Percentiles rank a stretch among this genome's conserved stretches.
Evolutionary conservation across 2,113 vertebrate genomes (phyloP).

Genomic region (Phyllostomus hastatus): DNA sequence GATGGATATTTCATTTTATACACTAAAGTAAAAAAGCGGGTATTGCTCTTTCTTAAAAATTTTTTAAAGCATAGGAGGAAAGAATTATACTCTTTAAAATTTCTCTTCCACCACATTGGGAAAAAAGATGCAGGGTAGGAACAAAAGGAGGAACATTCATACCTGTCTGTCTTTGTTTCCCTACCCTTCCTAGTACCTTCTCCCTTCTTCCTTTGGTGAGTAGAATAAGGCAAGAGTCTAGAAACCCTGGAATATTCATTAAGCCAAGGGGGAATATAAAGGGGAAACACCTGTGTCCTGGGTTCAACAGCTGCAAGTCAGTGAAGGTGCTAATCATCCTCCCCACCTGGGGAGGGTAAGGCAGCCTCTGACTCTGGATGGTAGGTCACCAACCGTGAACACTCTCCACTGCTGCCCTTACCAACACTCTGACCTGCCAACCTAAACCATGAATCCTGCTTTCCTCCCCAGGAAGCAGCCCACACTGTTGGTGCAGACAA

Average conservation of each 20-base stretch:
- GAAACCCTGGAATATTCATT: background rate
- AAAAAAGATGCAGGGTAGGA: background rate
- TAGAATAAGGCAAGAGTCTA: background rate
- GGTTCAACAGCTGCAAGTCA: background rate
- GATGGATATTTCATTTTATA: constrained; percentile 3
- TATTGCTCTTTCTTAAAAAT: background rate
- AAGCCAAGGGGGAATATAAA: background rate
- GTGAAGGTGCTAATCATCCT: background rate
- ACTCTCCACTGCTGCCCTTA: background rate
- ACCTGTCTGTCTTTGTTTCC: background rate
- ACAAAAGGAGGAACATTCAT: background rate
- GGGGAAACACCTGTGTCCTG: background rate
- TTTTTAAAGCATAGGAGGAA: background rate
- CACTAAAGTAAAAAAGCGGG: background rate
- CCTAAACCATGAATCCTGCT: background rate
- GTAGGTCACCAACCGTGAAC: background rate
- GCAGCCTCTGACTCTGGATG: background rate
- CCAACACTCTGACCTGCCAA: background rate
- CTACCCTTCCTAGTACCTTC: background rate
- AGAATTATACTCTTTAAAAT: background rate
- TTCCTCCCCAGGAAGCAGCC: background rate
- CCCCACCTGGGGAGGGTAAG: fast-evolving
- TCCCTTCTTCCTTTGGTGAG: background rate
- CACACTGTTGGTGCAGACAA: background rate
- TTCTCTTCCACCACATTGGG: background rate